Base-by-base conservation (phyloP, 64 coral and sea anemone species). In the Platygyra sinensis region DNA sequence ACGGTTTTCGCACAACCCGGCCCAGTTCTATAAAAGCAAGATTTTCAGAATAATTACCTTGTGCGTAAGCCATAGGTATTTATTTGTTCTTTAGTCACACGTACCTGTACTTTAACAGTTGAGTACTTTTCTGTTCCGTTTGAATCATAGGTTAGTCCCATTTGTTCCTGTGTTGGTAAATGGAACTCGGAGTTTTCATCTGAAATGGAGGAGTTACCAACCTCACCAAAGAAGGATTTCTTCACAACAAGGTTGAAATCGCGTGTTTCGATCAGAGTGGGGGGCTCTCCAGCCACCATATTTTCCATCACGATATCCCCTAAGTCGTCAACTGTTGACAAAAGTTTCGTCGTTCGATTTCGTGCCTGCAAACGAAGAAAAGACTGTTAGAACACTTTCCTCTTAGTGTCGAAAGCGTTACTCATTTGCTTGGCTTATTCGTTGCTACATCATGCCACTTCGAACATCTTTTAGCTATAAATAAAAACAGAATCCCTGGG, bases 241-340 rank as follows among this genome's bases (percentile, higher is more conserved):
- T 77, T 38, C 13, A 93, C 65, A 10, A 87, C 81, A 2, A 89
- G 59, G 75, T 95, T 95, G 24, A 91, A 72, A 39, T 74, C 80
- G 30, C 38, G 74, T 0, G 83, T 67, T 9, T 74, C 39, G 15
- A 91, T 22, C 8, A 19, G 4, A 9, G 82, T 50, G 13, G 67
- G 63, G 12, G 62, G 59, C 25, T 95, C 93, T 25, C 93, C 93
- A 38, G 72, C 51, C 9, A 88, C 28, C n/a, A 76, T 18, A n/a
- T 88, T 61, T 4, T 46, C 54, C 51, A 88, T 4, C 24, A 77
- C 22, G 12, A 20, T 24, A n/a, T 33, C 2, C 12, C 51, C 29
- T 13, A 64, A 18, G 1, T 33, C 24, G 5, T 88, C 74, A 77
- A 75, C 17, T 22, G 10, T 19, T 5, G 4, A 16, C 20, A 29